phyloP scores from a whole-genome alignment of 2,797 vertebrate species.

The Danio albolineatus region DNA sequence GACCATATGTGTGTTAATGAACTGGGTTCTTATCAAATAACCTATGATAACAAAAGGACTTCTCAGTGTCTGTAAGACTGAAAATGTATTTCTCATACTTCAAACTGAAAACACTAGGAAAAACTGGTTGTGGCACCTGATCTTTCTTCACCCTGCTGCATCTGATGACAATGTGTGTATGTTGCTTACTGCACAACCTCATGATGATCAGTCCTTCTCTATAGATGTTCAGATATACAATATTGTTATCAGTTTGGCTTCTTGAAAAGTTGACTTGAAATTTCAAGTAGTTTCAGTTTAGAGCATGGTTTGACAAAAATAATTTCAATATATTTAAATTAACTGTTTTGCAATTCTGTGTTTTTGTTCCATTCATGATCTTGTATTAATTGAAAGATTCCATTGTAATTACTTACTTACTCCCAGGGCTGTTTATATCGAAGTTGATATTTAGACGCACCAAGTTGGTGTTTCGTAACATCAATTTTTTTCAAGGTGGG shows the following conservation, averaged over 20 bases:
- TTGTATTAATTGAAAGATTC: not conserved
- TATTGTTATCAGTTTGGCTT: not conserved
- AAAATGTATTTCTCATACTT: not conserved
- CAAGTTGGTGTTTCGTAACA: too few species aligned
- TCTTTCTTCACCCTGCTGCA: not conserved
- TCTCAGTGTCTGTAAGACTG: not conserved
- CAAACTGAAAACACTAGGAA: too few species aligned
- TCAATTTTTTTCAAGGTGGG: too few species aligned
- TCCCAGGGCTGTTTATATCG: too few species aligned
- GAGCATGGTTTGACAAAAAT: not conserved
- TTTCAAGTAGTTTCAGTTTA: not conserved
- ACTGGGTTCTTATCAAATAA: too few species aligned
- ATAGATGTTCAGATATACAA: not conserved
- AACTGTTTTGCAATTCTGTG: not conserved
- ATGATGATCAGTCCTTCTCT: not conserved
- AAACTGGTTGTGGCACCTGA: not conserved
- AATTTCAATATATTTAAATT: not conserved
- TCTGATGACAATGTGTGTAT: too few species aligned
- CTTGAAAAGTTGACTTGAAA: not conserved
- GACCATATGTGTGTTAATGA: not conserved
- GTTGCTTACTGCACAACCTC: not conserved
- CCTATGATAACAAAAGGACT: not conserved
- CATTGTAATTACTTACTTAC: not conserved
- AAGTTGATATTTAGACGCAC: too few species aligned
- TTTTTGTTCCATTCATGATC: too few species aligned